phyloP scores from a whole-genome alignment of 2,888 invertebrate genomes.

The Byasa hedistus region DNA sequence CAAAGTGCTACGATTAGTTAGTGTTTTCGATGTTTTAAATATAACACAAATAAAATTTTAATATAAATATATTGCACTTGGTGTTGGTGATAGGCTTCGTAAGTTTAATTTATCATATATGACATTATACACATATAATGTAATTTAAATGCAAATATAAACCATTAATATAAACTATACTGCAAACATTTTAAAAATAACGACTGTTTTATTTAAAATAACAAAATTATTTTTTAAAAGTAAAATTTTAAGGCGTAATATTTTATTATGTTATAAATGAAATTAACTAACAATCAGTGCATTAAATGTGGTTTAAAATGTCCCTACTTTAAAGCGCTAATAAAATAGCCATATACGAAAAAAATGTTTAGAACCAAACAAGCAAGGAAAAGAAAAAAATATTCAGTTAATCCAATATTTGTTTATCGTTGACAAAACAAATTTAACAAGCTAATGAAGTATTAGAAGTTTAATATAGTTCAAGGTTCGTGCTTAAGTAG shows the following conservation, averaged over 20 bases:
- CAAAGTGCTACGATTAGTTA: background rate
- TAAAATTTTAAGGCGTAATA: background rate
- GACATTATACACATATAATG: too few species aligned
- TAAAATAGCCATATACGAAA: background rate
- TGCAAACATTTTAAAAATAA: background rate
- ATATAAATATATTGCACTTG: background rate
- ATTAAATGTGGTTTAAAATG: background rate
- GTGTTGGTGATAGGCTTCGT: background rate
- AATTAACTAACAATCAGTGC: background rate
- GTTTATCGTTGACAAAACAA: background rate
- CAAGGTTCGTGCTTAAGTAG: slow-evolving; percentile 11
- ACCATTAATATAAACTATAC: background rate
- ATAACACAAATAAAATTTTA: background rate
- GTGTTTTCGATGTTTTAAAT: slow-evolving; percentile 1
- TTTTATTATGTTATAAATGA: background rate
- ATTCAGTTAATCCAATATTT: background rate
- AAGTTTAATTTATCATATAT: background rate
- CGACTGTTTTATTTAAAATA: background rate
- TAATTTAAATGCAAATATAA: background rate
- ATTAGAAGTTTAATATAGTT: slow-evolving; percentile 18
- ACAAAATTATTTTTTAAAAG: background rate
- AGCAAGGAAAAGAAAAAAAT: background rate
- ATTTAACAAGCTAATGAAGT: background rate
- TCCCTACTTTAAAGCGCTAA: background rate
- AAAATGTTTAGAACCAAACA: background rate